Evolutionary conservation across 2,113 vertebrate species (phyloP), one percentile per base, ranked within the genome.

Genomic region (Choloepus hoffmanni): DNA sequence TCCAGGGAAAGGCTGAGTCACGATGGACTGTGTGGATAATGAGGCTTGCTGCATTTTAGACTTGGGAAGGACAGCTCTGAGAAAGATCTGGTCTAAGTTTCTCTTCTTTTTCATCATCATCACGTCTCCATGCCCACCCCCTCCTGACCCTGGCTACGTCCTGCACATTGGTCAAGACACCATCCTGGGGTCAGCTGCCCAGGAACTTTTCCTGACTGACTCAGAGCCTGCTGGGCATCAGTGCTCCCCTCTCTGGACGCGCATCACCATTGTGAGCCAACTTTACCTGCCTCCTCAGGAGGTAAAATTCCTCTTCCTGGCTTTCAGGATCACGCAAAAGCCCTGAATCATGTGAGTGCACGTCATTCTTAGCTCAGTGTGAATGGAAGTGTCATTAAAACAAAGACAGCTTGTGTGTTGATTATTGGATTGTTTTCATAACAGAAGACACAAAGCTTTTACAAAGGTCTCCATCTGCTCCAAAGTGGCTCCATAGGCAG

Each of bases 81-180:
- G 55, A 36, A 63, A 7, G 23, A 7, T 16, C 7, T 8, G 13
- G 7, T 11, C 53, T 33, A 43, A 6, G 7, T 43, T 30, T 28
- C 8, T 23, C 30, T 65, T 33, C 36, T 3, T 60, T 5, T 3
- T 36, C 0, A 0, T n/a, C 65, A 7, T 21, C 19, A 0, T 21
- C 4, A 5, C 2, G 16, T n/a, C 74, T 40, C 58, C 3, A 5
- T 2, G 36, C 60, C 58, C 16, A 21, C 58, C 6, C 55, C 21
- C 58, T 26, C 21, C 43, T 0, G 33, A 30, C 0, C 16, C 86
- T 21, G 70, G 62, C 53, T 3, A 45, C 43, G 43, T 45, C 43
- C 43, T 45, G 7, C 43, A 45, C 43, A 5, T 36, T 62, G 2
- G 45, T n/a, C 40, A 14, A 9, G 24, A 7, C 76, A 28, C 48